Percentiles rank a stretch among this genome's conserved stretches.
Conservation (phyloP, 2,888 invertebrate species). For the Maniola hyperantus region DNA sequence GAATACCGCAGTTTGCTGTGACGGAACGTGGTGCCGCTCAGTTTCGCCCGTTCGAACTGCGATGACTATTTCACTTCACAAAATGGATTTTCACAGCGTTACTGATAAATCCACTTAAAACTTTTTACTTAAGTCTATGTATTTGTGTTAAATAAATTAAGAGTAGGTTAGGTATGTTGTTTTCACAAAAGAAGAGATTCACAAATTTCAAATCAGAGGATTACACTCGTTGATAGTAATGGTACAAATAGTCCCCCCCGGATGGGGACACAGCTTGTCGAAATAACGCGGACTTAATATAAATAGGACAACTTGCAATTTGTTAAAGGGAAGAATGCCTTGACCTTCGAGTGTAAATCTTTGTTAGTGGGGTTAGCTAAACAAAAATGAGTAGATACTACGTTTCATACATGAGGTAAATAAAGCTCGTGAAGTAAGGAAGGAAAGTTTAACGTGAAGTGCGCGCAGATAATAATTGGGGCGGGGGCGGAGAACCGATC, state of each 20-base stretch:
- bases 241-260: background rate
- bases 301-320: slow-evolving; percentile 16
- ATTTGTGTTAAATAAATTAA: background rate
- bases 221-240: slow-evolving; percentile 31
- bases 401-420: slow-evolving; percentile 70
- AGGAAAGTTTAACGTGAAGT: slow-evolving; percentile 64
- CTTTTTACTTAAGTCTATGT: background rate
- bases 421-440: slow-evolving; percentile 68
- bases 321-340: slow-evolving; percentile 25
- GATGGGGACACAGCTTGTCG: background rate
- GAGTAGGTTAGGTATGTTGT: slow-evolving; percentile 1
- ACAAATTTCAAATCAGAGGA: slow-evolving; percentile 45
- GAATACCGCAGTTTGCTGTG: slow-evolving; percentile 78
- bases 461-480: slow-evolving; percentile 50
- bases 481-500: slow-evolving; percentile 65
- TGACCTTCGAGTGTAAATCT: slow-evolving; percentile 48
- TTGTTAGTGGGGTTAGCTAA: slow-evolving; percentile 70
- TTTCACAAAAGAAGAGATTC: slow-evolving; percentile 54
- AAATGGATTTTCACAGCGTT: slow-evolving; percentile 19
- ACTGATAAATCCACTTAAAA: slow-evolving; percentile 7
- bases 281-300: slow-evolving; percentile 14
- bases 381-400: slow-evolving; percentile 74
- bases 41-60: slow-evolving; percentile 8
- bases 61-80: slow-evolving; percentile 33
- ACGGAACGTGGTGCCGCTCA: slow-evolving; percentile 73